Conservation (phyloP, 2,797 vertebrate genomes). For the Urophycis tenuis region DNA sequence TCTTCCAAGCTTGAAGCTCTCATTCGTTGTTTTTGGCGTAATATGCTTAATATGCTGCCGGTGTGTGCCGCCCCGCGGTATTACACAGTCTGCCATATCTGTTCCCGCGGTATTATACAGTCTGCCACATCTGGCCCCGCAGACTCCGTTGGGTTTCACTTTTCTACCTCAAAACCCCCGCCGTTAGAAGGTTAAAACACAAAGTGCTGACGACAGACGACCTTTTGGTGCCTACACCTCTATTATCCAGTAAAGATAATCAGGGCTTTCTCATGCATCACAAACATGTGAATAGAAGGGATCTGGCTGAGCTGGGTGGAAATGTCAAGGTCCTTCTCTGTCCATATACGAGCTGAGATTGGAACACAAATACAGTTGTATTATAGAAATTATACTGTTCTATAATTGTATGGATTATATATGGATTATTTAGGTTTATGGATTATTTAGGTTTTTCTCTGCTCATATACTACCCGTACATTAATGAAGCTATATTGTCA, state of each 20-base stretch:
- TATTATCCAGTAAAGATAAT: constrained; percentile 64
- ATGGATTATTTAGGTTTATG: no score
- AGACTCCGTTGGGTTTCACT: constrained; percentile 35
- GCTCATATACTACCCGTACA: no score
- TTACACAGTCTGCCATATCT: not conserved
- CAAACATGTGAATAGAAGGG: constrained; percentile 51
- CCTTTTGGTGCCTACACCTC: constrained; percentile 61
- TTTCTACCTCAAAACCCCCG: constrained; percentile 30
- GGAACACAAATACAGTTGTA: no score
- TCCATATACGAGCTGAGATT: constrained; percentile 37
- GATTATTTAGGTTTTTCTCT: no score
- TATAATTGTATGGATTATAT: no score
- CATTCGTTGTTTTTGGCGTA: not conserved
- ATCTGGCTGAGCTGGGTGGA: constrained; percentile 49
- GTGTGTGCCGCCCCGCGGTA: not conserved
- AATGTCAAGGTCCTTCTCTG: constrained; percentile 63
- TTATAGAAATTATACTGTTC: no score
- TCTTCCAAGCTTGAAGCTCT: not conserved
- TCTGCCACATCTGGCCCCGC: not conserved
- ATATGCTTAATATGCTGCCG: no score
- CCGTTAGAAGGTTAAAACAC: constrained; percentile 67
- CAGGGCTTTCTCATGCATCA: constrained; percentile 54
- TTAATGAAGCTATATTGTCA: no score
- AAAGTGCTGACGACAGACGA: constrained; percentile 61
- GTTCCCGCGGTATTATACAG: not conserved